Conservation (phyloP, 2,888 invertebrate species). For the Temnothorax rugatulus region DNA sequence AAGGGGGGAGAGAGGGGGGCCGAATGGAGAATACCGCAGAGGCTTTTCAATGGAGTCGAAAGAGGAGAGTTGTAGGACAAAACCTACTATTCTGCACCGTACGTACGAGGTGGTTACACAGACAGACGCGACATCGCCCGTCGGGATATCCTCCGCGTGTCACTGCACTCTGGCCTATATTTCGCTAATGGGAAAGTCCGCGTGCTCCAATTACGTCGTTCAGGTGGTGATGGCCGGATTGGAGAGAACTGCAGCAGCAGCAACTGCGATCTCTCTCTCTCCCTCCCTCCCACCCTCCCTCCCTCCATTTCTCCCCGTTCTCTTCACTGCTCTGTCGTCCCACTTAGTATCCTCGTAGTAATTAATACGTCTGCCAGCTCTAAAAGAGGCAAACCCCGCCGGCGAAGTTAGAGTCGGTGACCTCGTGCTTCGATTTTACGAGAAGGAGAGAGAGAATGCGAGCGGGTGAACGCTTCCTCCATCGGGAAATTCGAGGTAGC, state of each 20-base stretch:
- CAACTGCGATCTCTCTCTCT: constrained; percentile 39
- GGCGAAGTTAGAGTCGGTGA: constrained; percentile 41
- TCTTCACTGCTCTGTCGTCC: constrained; percentile 32
- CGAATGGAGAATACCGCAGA: constrained; percentile 58
- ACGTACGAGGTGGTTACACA: constrained; percentile 37
- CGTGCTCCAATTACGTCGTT: constrained; percentile 61
- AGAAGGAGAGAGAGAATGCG: constrained; percentile 48
- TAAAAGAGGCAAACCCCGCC: constrained; percentile 45
- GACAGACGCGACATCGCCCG: constrained; percentile 54
- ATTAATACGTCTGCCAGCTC: constrained; percentile 52
- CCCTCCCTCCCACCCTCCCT: constrained; percentile 6
- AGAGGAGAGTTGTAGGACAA: constrained; percentile 55
- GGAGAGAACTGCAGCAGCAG: constrained; percentile 35
- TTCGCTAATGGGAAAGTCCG: constrained; percentile 67
- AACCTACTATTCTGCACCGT: constrained; percentile 51
- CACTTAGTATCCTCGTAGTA: constrained; percentile 49
- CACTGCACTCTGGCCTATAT: constrained; percentile 48
- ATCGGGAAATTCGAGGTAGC: constrained; percentile 46
- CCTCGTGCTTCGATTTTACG: constrained; percentile 52
- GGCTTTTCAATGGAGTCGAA: constrained; percentile 69
- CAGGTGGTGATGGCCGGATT: constrained; percentile 32
- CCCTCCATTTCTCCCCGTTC: background rate
- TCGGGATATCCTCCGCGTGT: constrained; percentile 49
- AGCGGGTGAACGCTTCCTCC: constrained; percentile 16
- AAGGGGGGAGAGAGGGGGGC: background rate